Evolutionary conservation across 2,888 invertebrate species (phyloP).

Genomic region (Nomada hirtipes): DNA sequence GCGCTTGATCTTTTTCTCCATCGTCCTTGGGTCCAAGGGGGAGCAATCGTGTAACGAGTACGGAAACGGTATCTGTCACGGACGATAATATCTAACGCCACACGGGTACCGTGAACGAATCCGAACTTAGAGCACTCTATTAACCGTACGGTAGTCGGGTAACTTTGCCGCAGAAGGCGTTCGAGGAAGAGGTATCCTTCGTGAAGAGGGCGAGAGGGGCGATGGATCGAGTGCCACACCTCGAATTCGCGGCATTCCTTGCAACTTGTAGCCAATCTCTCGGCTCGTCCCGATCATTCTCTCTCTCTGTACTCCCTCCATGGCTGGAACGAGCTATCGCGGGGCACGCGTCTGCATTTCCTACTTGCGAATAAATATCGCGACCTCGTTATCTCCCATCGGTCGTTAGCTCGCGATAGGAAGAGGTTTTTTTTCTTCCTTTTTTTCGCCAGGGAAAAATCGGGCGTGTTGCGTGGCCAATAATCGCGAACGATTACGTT

Average conservation of each 20-base stretch:
- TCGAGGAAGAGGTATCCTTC: slow-evolving; percentile 60
- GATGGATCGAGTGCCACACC: slow-evolving; percentile 75
- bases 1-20: not conserved
- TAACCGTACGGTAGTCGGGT: slow-evolving; percentile 58
- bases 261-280: slow-evolving; percentile 65
- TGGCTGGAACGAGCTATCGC: slow-evolving; percentile 45
- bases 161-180: slow-evolving; percentile 33
- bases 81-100: slow-evolving; percentile 13
- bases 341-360: slow-evolving; percentile 49
- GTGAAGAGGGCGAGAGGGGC: slow-evolving; percentile 50
- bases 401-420: slow-evolving; percentile 21
- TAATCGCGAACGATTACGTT: slow-evolving; percentile 43
- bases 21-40: slow-evolving; percentile 17
- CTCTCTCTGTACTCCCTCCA: slow-evolving; percentile 22
- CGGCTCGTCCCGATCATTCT: slow-evolving; percentile 64
- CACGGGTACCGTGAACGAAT: slow-evolving; percentile 62
- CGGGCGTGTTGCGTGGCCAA: slow-evolving; percentile 1
- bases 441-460: slow-evolving; percentile 23
- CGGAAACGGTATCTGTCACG: not conserved
- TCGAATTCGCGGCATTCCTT: slow-evolving; percentile 81
- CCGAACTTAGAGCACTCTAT: slow-evolving; percentile 58
- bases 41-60: not conserved
- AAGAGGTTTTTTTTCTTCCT: not conserved
- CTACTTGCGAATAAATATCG: slow-evolving; percentile 30
- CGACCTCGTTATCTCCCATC: not conserved